Evolutionary conservation across 2,888 invertebrate species (phyloP), one percentile per base, ranked within the genome.

Genomic region (Volucella inanis): DNA sequence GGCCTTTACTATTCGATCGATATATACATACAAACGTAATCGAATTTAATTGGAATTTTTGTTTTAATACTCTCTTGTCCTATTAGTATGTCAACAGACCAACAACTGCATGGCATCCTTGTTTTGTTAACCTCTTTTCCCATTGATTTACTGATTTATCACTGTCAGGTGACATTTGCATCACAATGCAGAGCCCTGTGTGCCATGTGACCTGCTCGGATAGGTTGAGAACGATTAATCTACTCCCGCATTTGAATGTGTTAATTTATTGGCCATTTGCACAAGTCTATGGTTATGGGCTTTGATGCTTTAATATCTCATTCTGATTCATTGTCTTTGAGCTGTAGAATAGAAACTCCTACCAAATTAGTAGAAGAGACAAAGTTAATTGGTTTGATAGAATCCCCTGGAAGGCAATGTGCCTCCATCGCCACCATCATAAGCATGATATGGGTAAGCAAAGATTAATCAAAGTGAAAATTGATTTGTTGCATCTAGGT

Each of bases 401-500:
- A 15, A 8, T 39, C 14, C 14, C 14, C 22, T 67, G 43, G 47
- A 22, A 6, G 8, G 50, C 52, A 18, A 12, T 22, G 14, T 14
- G 15, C 18, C 38, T 10, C 47, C 47, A 52, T 41, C 57, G 31
- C 8, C 55, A 18, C 54, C 14, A 8, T n/a, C 2, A n/a, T 31
- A 31, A 31, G 6, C 6, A 31, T 31, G 6, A 3, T 31, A 68
- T 41, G 9, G 45, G 12, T 41, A 14, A 52, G 8, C 4, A 57
- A 41, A 50, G 67, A 38, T 68, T 52, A 67, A 76, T 76, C 67
- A 67, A 65, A 67, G n/a, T 47, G 41, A 11, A 45, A 67, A 59
- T 68, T 76, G 59, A 76, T 76, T 76, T 76, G 67, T 76, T 76
- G 67, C 67, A 67, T 67, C 52, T 9, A 52, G 43, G 59, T 67